Evolutionary conservation across 2,888 invertebrate genomes (phyloP).

Genomic region (Labia minor): DNA sequence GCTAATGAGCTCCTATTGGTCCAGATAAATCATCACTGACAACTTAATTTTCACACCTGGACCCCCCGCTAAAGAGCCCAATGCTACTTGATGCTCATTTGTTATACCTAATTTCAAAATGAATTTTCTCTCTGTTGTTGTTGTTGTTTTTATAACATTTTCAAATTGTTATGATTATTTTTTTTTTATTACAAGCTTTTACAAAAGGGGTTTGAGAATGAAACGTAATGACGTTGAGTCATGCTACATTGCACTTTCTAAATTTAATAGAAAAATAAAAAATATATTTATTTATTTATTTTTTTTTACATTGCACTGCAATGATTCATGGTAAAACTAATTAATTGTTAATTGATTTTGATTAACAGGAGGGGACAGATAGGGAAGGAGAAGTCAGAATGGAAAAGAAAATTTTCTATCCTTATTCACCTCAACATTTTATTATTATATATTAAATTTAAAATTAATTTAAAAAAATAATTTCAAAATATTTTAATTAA

Average conservation of each 20-base stretch:
- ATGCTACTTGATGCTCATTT: neutral
- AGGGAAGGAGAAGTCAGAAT: too few relatives aligned
- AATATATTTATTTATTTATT: neutral
- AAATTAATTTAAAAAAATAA: too few relatives aligned
- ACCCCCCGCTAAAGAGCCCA: neutral
- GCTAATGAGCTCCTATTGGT: conserved; percentile 13
- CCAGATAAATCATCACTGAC: conserved; percentile 2
- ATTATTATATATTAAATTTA: too few relatives aligned
- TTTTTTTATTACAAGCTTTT: neutral
- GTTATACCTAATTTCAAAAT: conserved; percentile 13
- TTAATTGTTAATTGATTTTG: neutral
- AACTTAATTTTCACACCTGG: conserved; percentile 13
- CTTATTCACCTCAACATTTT: too few relatives aligned
- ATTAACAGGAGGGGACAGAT: too few relatives aligned
- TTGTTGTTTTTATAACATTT: too few relatives aligned
- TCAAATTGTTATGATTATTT: neutral
- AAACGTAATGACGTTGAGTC: neutral
- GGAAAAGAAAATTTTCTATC: too few relatives aligned
- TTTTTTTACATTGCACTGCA: neutral
- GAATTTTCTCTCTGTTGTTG: neutral
- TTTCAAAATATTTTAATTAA: too few relatives aligned
- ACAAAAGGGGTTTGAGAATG: neutral
- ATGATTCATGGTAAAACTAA: neutral
- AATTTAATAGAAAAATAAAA: neutral
- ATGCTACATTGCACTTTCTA: neutral